Percentiles rank a stretch among this genome's conserved stretches.
Conservation (phyloP, 2,113 vertebrate species). For the Phylloscopus trochilus region DNA sequence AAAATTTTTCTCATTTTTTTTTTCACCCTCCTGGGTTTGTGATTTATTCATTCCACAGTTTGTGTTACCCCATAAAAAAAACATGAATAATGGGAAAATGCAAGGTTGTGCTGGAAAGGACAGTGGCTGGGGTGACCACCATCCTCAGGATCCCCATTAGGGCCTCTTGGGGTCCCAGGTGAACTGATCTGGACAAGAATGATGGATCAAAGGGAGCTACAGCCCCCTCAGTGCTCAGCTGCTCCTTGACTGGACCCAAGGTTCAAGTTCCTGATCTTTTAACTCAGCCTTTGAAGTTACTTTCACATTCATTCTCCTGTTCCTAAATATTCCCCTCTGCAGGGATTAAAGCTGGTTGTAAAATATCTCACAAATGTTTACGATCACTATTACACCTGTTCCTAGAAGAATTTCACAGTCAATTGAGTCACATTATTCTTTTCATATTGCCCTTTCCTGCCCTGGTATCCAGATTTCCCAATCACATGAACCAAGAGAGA, state of each 20-base stretch:
- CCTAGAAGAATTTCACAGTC: slow-evolving; percentile 57
- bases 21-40: background rate
- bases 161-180: background rate
- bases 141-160: background rate
- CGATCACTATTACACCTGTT: slow-evolving; percentile 58
- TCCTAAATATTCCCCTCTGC: slow-evolving; percentile 13
- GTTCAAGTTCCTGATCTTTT: background rate
- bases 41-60: background rate
- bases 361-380: slow-evolving; percentile 42
- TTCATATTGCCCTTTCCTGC: background rate
- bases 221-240: background rate
- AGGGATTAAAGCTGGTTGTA: slow-evolving; percentile 38
- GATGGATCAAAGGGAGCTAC: background rate
- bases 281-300: slow-evolving; percentile 20
- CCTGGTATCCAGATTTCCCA: slow-evolving; percentile 7
- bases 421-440: slow-evolving; percentile 33
- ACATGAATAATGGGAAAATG: background rate
- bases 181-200: background rate
- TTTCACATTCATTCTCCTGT: background rate
- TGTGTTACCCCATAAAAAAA: background rate
- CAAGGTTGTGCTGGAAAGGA: background rate
- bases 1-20: background rate
- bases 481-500: background rate
- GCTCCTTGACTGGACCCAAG: background rate
- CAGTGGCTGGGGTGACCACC: background rate